Evolutionary conservation across 2,797 vertebrate species (phyloP).

Genomic region (Macropus fuliginosus): DNA sequence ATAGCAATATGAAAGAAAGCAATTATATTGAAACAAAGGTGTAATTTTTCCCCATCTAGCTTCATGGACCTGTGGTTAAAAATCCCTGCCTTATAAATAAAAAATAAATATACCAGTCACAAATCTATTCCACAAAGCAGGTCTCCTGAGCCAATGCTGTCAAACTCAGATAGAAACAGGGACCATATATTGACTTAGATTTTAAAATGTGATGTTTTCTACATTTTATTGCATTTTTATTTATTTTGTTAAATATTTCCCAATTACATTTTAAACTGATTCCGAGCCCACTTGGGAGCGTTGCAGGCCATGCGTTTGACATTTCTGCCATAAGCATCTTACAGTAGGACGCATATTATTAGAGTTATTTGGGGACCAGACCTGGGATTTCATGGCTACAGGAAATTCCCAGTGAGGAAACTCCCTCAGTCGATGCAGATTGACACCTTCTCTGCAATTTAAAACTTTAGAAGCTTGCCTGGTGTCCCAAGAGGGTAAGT

Average conservation of each 20-base stretch:
- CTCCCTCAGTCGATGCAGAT: not conserved
- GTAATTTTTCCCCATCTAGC: not conserved
- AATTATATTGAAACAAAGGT: not conserved
- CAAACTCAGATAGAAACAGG: not conserved
- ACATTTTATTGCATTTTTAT: not conserved
- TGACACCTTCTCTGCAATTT: not conserved
- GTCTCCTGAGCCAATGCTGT: constrained; percentile 35
- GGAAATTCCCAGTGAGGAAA: not conserved
- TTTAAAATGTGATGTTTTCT: not conserved
- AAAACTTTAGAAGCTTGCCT: not conserved
- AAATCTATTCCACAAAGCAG: constrained; percentile 58
- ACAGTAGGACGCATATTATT: not conserved
- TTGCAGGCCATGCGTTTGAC: not conserved
- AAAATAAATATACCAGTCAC: constrained; percentile 56
- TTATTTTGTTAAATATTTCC: not conserved
- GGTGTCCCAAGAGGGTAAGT: not conserved
- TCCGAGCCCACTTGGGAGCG: not conserved
- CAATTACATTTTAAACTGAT: not conserved
- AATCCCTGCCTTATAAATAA: not conserved
- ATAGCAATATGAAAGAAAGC: not conserved
- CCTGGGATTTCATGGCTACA: not conserved
- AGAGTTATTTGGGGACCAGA: not conserved
- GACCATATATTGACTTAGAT: not conserved
- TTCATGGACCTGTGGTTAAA: not conserved
- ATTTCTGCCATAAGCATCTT: not conserved